phyloP scores from a whole-genome alignment of 2,888 invertebrate species.

The Chymomyza amoena region DNA sequence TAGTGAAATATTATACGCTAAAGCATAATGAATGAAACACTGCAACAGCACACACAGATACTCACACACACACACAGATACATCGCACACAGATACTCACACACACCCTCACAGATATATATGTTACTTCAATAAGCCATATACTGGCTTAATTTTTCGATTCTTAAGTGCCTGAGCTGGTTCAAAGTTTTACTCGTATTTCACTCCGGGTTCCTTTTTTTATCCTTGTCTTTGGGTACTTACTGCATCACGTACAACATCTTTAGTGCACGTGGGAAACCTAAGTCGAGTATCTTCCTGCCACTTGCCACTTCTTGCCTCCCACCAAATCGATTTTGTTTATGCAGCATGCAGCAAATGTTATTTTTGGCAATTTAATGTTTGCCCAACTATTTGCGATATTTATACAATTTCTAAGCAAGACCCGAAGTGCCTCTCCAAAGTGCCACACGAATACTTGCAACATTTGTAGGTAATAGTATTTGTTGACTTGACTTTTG shows the following conservation, averaged over 20 bases:
- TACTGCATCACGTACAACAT: not conserved
- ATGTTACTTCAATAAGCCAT: not conserved
- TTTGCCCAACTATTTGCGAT: not conserved
- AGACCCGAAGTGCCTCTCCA: not conserved
- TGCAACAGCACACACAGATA: not conserved
- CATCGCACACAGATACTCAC: not conserved
- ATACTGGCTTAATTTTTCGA: not conserved
- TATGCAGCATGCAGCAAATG: not conserved
- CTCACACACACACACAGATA: too few species aligned
- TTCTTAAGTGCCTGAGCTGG: not conserved
- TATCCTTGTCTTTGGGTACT: not conserved
- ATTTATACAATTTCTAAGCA: not conserved
- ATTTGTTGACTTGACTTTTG: not conserved
- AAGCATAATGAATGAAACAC: not conserved
- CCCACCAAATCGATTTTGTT: not conserved
- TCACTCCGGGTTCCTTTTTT: not conserved
- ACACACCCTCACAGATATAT: too few species aligned
- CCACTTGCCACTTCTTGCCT: too few species aligned
- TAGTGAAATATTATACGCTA: not conserved
- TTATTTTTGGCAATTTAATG: not conserved
- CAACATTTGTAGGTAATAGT: not conserved
- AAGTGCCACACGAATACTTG: conserved; percentile 5
- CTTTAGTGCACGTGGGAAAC: not conserved
- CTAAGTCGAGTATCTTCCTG: not conserved
- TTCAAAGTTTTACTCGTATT: not conserved